Percentiles rank a stretch among this genome's conserved stretches.
phyloP scores from a whole-genome alignment of 2,113 vertebrate species.

The Tursiops truncatus region DNA sequence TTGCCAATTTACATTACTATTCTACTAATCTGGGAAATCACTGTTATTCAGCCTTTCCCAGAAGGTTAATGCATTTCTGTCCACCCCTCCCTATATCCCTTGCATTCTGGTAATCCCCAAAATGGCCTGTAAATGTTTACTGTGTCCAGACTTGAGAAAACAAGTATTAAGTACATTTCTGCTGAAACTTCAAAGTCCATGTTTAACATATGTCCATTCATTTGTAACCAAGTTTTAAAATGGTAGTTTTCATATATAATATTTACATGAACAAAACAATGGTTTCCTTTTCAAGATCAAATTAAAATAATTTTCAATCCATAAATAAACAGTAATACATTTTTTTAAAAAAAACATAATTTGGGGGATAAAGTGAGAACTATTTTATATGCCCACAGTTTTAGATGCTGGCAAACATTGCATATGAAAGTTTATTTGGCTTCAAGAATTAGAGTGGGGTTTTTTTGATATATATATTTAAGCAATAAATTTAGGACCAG shows the following conservation, averaged over 20 bases:
- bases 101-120: not conserved
- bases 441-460: not conserved
- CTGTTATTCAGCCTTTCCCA: not conserved
- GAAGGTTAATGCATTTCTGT: not conserved
- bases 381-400: not conserved
- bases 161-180: not conserved
- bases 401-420: not conserved
- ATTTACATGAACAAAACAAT: not conserved
- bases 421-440: not conserved
- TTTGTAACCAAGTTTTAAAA: constrained; percentile 9
- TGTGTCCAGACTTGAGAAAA: not conserved
- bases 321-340: not conserved
- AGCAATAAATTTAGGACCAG: not conserved
- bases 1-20: not conserved
- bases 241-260: not conserved
- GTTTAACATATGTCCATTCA: not conserved
- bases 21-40: not conserved
- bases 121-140: not conserved
- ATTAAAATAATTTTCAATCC: constrained; percentile 22
- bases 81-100: not conserved
- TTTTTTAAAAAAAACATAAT: not conserved
- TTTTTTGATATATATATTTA: not conserved
- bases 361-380: not conserved
- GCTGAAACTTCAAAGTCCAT: not conserved
- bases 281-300: not conserved